Evolutionary conservation across 2,888 invertebrate species (phyloP).

Genomic region (Apodemia mormo): DNA sequence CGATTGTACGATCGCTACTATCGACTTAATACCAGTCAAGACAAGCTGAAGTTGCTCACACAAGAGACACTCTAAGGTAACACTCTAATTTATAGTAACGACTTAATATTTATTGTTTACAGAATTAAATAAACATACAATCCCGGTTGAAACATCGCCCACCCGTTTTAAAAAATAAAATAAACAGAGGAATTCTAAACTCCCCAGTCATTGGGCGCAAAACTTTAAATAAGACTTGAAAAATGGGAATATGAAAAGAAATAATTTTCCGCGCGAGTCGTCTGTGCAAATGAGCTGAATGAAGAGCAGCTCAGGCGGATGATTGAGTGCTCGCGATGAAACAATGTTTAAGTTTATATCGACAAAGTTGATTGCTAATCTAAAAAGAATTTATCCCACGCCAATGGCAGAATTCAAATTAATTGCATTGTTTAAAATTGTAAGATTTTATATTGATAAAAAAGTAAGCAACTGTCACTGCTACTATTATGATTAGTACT

Average conservation of each 20-base stretch:
- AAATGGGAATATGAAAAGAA: slow-evolving; percentile 81
- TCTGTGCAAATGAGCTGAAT: slow-evolving; percentile 82
- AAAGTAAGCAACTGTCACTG: background rate
- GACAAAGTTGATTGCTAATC: slow-evolving; percentile 37
- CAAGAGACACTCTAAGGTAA: too few relatives aligned
- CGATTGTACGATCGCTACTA: too few relatives aligned
- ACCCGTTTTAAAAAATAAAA: slow-evolving; percentile 49
- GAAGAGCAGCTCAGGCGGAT: slow-evolving; percentile 71
- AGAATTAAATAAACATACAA: slow-evolving; percentile 26
- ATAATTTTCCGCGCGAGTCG: slow-evolving; percentile 81
- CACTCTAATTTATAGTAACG: background rate
- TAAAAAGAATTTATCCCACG: slow-evolving; percentile 27
- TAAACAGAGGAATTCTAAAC: slow-evolving; percentile 61
- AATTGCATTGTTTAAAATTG: background rate
- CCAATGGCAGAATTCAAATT: slow-evolving; percentile 1
- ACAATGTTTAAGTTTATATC: slow-evolving; percentile 64
- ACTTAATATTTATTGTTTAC: background rate
- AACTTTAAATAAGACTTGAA: slow-evolving; percentile 80
- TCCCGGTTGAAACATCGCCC: slow-evolving; percentile 21
- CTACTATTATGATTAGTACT: background rate
- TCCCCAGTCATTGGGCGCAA: slow-evolving; percentile 53
- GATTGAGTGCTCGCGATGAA: slow-evolving; percentile 75
- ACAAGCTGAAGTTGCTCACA: too few relatives aligned
- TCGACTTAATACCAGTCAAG: too few relatives aligned
- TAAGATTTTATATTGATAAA: background rate